Percentiles rank a stretch among this genome's conserved stretches.
Evolutionary conservation across 1,140 invertebrate genomes (phyloP).

Genomic region (Lithobius niger): DNA sequence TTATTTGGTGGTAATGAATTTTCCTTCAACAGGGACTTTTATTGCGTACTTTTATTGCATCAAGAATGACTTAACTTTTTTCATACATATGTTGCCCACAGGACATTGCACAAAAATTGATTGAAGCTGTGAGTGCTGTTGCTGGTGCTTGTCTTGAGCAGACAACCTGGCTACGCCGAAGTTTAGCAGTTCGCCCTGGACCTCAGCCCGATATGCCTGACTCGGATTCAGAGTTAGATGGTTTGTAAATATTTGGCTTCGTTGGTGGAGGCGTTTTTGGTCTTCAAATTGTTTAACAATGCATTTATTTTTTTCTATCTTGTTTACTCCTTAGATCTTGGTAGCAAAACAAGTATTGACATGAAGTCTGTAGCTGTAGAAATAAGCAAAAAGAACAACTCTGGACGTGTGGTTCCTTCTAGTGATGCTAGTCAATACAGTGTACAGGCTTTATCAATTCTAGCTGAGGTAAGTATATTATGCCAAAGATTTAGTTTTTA

Average conservation of each 20-base stretch:
- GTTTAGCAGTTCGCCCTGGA: conserved; percentile 71
- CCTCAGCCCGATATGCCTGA: conserved; percentile 29
- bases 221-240: conserved; percentile 12
- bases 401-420: too few relatives aligned
- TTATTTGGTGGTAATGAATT: too few relatives aligned
- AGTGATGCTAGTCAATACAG: conserved; percentile 33
- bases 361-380: too few relatives aligned
- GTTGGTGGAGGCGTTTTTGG: too few relatives aligned
- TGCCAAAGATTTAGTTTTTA: background rate
- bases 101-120: conserved; percentile 41
- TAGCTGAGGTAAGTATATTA: conserved; percentile 46
- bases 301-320: background rate
- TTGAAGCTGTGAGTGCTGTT: conserved; percentile 71
- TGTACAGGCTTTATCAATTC: conserved; percentile 50
- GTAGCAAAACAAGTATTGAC: too few relatives aligned
- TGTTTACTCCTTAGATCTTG: too few relatives aligned
- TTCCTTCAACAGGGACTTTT: too few relatives aligned
- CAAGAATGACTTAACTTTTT: too few relatives aligned
- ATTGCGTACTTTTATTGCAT: too few relatives aligned
- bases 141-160: conserved; percentile 79
- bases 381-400: too few relatives aligned
- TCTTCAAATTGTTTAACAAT: background rate
- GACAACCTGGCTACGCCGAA: conserved; percentile 78
- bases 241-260: too few relatives aligned
- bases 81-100: too few relatives aligned